A percentile compares a stretch with the other conserved stretches of the same genome.
phyloP scores from a whole-genome alignment of 2,113 vertebrate genomes.

The Semicossyphus pulcher region DNA sequence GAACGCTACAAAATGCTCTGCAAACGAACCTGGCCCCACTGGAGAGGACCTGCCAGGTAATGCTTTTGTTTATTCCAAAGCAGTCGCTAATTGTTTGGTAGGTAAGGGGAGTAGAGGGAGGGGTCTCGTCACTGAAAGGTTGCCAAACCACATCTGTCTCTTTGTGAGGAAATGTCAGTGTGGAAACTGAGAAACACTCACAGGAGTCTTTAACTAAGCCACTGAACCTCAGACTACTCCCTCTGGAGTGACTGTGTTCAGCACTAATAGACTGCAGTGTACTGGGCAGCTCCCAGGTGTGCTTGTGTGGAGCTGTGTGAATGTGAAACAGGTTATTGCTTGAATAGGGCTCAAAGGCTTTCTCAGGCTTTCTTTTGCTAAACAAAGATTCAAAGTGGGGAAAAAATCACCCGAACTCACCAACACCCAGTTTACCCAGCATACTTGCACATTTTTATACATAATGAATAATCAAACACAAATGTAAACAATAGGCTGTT shows the following conservation, averaged over 20 bases:
- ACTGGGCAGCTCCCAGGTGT: constrained; percentile 61
- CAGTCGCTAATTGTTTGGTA: neutral
- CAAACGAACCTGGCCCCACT: constrained; percentile 96
- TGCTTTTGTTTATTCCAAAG: constrained; percentile 6
- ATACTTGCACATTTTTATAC: neutral
- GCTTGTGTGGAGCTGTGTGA: constrained; percentile 30
- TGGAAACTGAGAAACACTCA: constrained; percentile 30
- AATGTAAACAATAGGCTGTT: neutral
- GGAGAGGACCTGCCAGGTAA: constrained; percentile 94
- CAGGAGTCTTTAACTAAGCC: constrained; percentile 41
- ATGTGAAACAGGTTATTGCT: constrained; percentile 22
- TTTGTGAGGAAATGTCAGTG: constrained; percentile 25
- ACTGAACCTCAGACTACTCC: constrained; percentile 17
- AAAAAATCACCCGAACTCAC: constrained; percentile 1
- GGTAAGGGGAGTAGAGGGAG: neutral
- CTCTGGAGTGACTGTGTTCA: constrained; percentile 43
- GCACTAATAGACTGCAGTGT: constrained; percentile 54
- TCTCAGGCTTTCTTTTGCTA: constrained; percentile 5
- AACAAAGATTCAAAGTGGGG: neutral
- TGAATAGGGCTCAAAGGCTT: neutral
- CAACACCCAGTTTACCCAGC: neutral
- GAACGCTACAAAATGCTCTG: constrained; percentile 99
- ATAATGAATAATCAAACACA: neutral
- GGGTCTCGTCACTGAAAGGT: constrained; percentile 4
- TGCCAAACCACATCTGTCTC: constrained; percentile 43